Conservation (phyloP, 2,888 invertebrate species). For the Phyllotreta cruciferae region DNA sequence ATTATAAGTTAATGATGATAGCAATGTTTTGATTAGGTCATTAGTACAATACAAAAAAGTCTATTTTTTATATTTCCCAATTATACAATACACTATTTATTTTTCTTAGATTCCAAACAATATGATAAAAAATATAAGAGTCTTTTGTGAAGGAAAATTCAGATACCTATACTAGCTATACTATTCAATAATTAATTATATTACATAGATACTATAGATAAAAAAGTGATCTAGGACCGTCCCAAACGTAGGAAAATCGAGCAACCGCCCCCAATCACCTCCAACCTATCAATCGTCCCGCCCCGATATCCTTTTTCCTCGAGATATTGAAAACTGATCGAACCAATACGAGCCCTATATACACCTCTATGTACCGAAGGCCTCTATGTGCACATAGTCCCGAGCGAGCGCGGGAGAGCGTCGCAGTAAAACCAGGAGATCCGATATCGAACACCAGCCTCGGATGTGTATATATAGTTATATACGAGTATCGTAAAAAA, state of each 20-base stretch:
- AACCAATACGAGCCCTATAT: conserved; percentile 40
- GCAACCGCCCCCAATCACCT: conserved; percentile 35
- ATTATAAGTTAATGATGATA: too few species aligned
- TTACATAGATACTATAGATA: too few species aligned
- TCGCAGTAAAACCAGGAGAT: conserved; percentile 43
- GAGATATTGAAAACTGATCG: conserved; percentile 42
- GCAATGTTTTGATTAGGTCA: too few species aligned
- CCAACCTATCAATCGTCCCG: conserved; percentile 38
- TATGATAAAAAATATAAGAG: too few species aligned
- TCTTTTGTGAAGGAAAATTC: too few species aligned
- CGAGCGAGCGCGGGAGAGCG: conserved; percentile 33
- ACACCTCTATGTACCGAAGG: conserved; percentile 31
- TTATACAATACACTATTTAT: too few species aligned
- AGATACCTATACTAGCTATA: too few species aligned
- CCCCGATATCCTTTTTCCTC: conserved; percentile 41
- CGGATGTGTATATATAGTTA: conserved; percentile 29
- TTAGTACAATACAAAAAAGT: too few species aligned
- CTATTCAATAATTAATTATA: too few species aligned
- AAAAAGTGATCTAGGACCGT: conserved; percentile 3
- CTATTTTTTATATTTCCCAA: too few species aligned
- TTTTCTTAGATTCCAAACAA: too few species aligned
- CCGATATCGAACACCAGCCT: conserved; percentile 54
- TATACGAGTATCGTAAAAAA: conserved; percentile 57
- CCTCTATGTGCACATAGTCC: conserved; percentile 26
- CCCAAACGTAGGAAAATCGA: conserved; percentile 8